Evolutionary conservation across 2,888 invertebrate genomes (phyloP).

Genomic region (Portevinia maculata): DNA sequence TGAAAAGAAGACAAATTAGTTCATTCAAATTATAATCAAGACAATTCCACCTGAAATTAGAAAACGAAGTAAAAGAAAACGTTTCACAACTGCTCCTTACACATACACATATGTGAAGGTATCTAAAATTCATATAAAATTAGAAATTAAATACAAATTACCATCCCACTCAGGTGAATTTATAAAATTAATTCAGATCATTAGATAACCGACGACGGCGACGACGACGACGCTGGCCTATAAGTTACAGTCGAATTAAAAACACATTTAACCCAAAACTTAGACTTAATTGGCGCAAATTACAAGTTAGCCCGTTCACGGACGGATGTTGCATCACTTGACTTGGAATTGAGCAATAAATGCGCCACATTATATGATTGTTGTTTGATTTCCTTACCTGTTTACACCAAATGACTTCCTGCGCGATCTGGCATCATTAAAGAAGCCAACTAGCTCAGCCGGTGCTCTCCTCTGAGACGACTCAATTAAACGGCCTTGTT

Average conservation of each 20-base stretch:
- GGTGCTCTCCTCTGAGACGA: constrained; percentile 20
- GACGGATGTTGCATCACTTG: constrained; percentile 73
- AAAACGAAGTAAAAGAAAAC: constrained; percentile 41
- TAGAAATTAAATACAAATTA: constrained; percentile 72
- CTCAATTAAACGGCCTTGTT: constrained; percentile 62
- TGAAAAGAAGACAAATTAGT: constrained; percentile 40
- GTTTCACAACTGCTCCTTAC: constrained; percentile 43
- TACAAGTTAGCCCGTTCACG: constrained; percentile 61
- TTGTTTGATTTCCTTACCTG: constrained; percentile 72
- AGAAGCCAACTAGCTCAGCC: constrained; percentile 45
- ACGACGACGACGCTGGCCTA: constrained; percentile 50
- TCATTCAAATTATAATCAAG: constrained; percentile 48
- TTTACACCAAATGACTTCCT: constrained; percentile 71
- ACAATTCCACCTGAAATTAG: constrained; percentile 41
- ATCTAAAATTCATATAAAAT: constrained; percentile 12
- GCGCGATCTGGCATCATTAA: constrained; percentile 67
- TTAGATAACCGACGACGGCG: constrained; percentile 64
- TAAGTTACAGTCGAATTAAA: constrained; percentile 72
- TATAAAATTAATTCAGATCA: constrained; percentile 69
- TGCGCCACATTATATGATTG: constrained; percentile 67
- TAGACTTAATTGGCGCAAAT: constrained; percentile 71
- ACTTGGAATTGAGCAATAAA: constrained; percentile 72
- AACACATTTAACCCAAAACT: constrained; percentile 72
- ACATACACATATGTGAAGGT: neutral
- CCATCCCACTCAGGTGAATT: constrained; percentile 62